Percentiles rank a stretch among this genome's conserved stretches.
phyloP scores from a whole-genome alignment of 2,113 vertebrate species.

The Clarias macrocephalus region DNA sequence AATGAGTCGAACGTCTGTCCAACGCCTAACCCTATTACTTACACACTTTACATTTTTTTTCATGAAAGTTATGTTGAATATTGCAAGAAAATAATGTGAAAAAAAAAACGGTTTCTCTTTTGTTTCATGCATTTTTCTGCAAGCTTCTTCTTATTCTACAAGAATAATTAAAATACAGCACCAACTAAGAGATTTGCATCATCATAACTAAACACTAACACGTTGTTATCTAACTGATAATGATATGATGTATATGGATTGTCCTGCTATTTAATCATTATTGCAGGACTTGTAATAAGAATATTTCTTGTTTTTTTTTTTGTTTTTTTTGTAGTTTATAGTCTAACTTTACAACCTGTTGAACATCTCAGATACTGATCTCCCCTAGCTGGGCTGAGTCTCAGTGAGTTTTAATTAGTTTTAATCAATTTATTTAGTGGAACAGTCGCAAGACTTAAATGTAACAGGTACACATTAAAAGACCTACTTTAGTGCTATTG shows the following conservation, averaged over 20 bases:
- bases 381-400: too few species aligned
- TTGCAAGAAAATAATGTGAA: neutral
- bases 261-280: too few species aligned
- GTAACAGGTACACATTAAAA: neutral
- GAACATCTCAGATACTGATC: too few species aligned
- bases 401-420: neutral
- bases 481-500: neutral
- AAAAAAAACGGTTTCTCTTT: too few species aligned
- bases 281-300: neutral
- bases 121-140: too few species aligned
- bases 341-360: too few species aligned
- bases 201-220: too few species aligned
- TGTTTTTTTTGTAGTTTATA: too few species aligned
- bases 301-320: neutral
- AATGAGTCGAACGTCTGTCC: too few species aligned
- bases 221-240: neutral
- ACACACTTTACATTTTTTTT: neutral
- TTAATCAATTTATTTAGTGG: neutral
- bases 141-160: too few species aligned
- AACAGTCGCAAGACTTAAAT: neutral
- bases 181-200: too few species aligned
- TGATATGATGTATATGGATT: neutral
- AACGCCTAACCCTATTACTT: too few species aligned
- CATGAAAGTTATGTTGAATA: neutral
- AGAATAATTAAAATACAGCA: neutral